Evolutionary conservation across 2,888 invertebrate species (phyloP).

Genomic region (Cheilosia vulpina): DNA sequence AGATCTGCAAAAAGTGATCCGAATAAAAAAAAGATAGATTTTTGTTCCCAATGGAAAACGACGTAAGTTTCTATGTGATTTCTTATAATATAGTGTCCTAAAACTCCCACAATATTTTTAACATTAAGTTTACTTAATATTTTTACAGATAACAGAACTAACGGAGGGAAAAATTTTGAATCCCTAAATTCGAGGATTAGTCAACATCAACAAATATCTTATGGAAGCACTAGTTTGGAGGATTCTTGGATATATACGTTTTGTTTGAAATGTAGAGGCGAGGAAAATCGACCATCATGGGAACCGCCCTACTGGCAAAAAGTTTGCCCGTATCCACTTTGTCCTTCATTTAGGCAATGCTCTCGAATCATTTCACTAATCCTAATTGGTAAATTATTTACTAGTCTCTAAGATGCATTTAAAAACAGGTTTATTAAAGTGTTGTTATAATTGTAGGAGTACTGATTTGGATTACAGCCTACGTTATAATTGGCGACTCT

Average conservation of each 20-base stretch:
- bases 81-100: too few relatives aligned
- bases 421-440: neutral
- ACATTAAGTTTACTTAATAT: neutral
- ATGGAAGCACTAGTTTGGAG: conserved; percentile 79
- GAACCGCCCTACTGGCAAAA: conserved; percentile 92
- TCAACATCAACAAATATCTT: conserved; percentile 77
- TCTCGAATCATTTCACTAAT: conserved; percentile 90
- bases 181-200: conserved; percentile 80
- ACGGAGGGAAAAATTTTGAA: conserved; percentile 78
- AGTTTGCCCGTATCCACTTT: conserved; percentile 92
- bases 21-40: too few relatives aligned
- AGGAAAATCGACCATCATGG: conserved; percentile 91
- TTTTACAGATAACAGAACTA: conserved; percentile 79
- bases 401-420: neutral
- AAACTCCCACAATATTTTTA: too few relatives aligned
- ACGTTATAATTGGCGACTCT: conserved; percentile 89
- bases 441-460: conserved; percentile 84
- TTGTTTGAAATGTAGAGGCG: conserved; percentile 91
- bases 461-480: conserved; percentile 90
- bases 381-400: conserved; percentile 86
- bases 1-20: too few relatives aligned
- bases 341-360: conserved; percentile 92
- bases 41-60: too few relatives aligned
- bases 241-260: conserved; percentile 92
- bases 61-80: too few relatives aligned